phyloP scores from a whole-genome alignment of 2,797 vertebrate genomes.

The Lateolabrax maculatus region DNA sequence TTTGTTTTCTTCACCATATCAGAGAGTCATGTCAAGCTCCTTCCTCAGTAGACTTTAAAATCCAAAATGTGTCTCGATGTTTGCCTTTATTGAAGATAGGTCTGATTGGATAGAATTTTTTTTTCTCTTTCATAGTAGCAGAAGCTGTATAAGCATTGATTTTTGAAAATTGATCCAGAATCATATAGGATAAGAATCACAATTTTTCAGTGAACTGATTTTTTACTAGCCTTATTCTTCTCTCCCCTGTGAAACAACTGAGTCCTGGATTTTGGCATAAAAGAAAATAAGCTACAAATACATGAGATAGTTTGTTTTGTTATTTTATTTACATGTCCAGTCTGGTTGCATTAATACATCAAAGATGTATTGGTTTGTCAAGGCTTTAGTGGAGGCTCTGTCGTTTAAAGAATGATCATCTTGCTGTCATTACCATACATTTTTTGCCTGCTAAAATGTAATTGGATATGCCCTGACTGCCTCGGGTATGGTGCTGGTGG shows the following conservation, averaged over 20 bases:
- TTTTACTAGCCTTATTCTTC: background rate
- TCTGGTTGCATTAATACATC: conserved; percentile 32
- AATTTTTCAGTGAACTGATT: background rate
- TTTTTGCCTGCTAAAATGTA: conserved; percentile 58
- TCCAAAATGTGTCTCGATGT: background rate
- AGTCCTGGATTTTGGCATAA: conserved; percentile 3
- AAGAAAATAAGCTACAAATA: conserved; percentile 7
- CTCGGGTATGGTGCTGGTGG: conserved; percentile 53
- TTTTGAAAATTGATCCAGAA: background rate
- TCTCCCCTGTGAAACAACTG: conserved; percentile 23
- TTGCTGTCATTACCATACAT: conserved; percentile 55
- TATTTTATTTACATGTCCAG: conserved; percentile 6
- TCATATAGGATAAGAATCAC: background rate
- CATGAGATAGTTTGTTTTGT: conserved; percentile 9
- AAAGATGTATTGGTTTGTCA: conserved; percentile 38
- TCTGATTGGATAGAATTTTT: background rate
- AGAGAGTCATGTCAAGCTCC: background rate
- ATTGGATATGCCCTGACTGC: conserved; percentile 58
- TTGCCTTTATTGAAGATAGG: too few species aligned
- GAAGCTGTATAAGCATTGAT: background rate
- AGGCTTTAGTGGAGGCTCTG: conserved; percentile 27
- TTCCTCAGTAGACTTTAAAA: background rate
- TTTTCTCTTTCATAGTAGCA: background rate
- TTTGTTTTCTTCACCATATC: background rate
- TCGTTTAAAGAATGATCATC: conserved; percentile 32